These are phyloP conservation scores for Lepus townsendii DNA, from an alignment of 2,797 vertebrate species.

Conservation along the genomic window DNA sequence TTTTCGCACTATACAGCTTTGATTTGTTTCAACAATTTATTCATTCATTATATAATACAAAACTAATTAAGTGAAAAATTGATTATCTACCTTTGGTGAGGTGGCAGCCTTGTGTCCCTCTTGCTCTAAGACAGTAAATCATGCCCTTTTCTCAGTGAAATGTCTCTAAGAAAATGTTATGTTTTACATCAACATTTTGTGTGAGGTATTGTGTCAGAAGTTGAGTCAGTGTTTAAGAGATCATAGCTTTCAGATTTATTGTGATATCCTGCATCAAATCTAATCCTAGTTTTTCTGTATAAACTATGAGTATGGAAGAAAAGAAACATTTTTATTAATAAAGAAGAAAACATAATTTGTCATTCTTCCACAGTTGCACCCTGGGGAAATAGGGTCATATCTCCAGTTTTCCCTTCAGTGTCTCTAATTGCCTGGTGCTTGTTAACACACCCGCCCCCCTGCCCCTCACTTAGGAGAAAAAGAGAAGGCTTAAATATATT, in stretches of 20 bases:
- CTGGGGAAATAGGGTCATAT: neutral
- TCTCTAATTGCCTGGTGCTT: neutral
- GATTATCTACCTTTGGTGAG: slow-evolving; percentile 58
- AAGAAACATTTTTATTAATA: neutral
- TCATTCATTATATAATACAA: slow-evolving; percentile 69
- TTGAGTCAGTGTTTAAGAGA: slow-evolving; percentile 31
- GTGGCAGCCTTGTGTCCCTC: slow-evolving; percentile 25
- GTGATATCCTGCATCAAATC: neutral
- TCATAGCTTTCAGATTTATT: neutral
- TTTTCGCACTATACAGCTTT: slow-evolving; percentile 60
- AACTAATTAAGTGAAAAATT: slow-evolving; percentile 76
- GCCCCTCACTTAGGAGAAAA: neutral
- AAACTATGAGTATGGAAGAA: fast-evolving
- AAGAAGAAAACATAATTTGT: neutral
- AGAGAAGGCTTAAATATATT: neutral
- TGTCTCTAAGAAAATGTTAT: slow-evolving; percentile 48
- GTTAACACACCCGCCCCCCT: neutral
- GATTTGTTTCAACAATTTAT: slow-evolving; percentile 73
- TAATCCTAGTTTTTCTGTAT: neutral
- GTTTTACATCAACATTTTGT: neutral
- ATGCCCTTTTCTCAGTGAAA: slow-evolving; percentile 60
- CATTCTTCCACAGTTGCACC: neutral
- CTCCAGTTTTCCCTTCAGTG: neutral
- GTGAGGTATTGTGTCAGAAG: slow-evolving; percentile 33
- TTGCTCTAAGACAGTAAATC: slow-evolving; percentile 57